Evolutionary conservation across 2,113 vertebrate species (phyloP).

Genomic region (Mohoua ochrocephala): DNA sequence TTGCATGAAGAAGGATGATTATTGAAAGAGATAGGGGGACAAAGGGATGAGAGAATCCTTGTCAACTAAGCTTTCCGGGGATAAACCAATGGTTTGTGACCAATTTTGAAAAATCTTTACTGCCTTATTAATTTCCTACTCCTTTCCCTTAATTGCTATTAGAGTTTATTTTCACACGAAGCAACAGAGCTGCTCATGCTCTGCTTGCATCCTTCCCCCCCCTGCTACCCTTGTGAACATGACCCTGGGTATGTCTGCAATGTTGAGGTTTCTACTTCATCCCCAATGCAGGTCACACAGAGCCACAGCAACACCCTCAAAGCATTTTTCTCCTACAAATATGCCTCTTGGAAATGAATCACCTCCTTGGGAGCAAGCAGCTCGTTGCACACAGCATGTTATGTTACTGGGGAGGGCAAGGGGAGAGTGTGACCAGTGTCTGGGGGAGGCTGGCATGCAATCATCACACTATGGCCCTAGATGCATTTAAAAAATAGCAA

Average conservation of each 20-base stretch:
- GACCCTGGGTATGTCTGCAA: neutral
- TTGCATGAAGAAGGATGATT: slow-evolving; percentile 62
- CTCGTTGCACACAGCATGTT: neutral
- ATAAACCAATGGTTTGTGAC: neutral
- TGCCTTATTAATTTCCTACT: slow-evolving; percentile 12
- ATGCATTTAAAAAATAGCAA: neutral
- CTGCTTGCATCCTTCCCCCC: neutral
- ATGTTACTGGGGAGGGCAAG: neutral
- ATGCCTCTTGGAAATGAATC: neutral
- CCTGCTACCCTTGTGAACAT: neutral
- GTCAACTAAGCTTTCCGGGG: neutral
- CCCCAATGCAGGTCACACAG: slow-evolving; percentile 23
- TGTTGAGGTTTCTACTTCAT: slow-evolving; percentile 20
- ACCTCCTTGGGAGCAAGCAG: neutral
- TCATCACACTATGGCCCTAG: neutral
- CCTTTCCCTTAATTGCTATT: slow-evolving; percentile 13
- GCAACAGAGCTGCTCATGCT: neutral
- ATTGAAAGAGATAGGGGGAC: slow-evolving; percentile 46
- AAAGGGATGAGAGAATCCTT: slow-evolving; percentile 35
- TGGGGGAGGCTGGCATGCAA: neutral
- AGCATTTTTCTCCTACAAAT: neutral
- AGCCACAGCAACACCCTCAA: neutral
- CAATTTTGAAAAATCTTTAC: slow-evolving; percentile 14
- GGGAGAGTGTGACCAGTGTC: neutral
- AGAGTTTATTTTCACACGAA: slow-evolving; percentile 24